phyloP scores from a whole-genome alignment of 2,113 vertebrate species.

The Thinocorus orbignyianus region DNA sequence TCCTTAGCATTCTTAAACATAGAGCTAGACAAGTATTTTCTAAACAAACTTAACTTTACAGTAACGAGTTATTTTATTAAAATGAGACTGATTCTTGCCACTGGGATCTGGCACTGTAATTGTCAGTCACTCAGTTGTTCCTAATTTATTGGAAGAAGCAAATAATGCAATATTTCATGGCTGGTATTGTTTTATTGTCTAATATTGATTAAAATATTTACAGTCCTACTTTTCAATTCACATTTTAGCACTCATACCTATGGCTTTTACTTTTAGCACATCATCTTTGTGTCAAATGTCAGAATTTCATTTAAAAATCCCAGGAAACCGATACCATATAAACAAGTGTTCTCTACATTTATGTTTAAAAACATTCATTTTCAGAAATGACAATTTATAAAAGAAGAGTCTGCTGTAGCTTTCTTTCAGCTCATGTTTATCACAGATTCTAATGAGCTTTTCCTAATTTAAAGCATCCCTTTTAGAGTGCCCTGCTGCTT shows the following conservation, averaged over 20 bases:
- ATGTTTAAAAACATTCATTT: constrained; percentile 66
- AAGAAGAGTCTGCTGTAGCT: constrained; percentile 58
- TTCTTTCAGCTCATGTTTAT: constrained; percentile 64
- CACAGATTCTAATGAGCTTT: constrained; percentile 57
- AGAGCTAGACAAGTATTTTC: background rate
- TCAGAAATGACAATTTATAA: constrained; percentile 51
- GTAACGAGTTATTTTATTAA: background rate
- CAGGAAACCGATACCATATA: constrained; percentile 70
- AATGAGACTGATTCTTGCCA: background rate
- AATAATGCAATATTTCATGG: constrained; percentile 56
- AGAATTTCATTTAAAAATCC: constrained; percentile 51
- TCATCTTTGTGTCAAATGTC: constrained; percentile 65
- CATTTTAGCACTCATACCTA: constrained; percentile 75
- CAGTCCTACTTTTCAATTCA: constrained; percentile 72
- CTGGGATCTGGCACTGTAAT: background rate
- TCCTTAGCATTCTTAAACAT: background rate
- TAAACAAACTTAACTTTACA: background rate
- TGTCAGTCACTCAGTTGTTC: background rate
- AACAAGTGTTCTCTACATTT: constrained; percentile 58
- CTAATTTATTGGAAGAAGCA: constrained; percentile 42
- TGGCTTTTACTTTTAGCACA: constrained; percentile 71
- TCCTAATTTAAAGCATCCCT: constrained; percentile 58
- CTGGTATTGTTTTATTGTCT: constrained; percentile 74
- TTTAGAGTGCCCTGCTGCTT: constrained; percentile 1
- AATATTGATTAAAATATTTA: constrained; percentile 79